These are phyloP conservation scores for Telmatochromis brachygnathus DNA, from an alignment of 2,113 vertebrate species.

Conservation along the genomic window DNA sequence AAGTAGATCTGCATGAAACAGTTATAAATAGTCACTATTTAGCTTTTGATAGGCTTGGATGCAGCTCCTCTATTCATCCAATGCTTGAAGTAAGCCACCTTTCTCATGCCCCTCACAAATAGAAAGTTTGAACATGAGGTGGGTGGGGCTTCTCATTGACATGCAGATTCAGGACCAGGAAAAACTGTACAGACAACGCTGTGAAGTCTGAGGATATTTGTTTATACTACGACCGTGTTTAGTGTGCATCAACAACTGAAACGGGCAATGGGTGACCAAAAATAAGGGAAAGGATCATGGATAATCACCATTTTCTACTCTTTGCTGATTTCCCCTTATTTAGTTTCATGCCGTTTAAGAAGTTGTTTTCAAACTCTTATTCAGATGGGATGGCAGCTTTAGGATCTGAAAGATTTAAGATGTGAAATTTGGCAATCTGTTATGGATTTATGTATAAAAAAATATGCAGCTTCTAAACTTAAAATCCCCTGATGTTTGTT, in stretches of 20 bases:
- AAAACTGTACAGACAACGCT: fast-evolving
- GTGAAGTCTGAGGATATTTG: neutral
- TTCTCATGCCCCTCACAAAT: neutral
- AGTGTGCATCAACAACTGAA: neutral
- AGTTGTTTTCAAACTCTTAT: neutral
- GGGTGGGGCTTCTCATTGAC: neutral
- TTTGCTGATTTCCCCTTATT: neutral
- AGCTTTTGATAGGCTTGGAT: neutral
- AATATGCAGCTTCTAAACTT: neutral
- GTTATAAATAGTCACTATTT: neutral
- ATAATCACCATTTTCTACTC: neutral
- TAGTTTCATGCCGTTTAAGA: neutral
- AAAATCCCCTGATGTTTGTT: neutral
- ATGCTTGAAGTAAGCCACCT: neutral
- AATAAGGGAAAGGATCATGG: neutral
- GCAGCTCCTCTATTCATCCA: neutral
- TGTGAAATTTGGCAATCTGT: neutral
- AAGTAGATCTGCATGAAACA: neutral
- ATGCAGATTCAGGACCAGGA: neutral
- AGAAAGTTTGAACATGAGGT: neutral
- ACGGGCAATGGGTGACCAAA: neutral
- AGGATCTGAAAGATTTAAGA: neutral
- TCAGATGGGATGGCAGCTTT: neutral
- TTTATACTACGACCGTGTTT: neutral
- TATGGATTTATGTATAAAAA: neutral